Conservation (phyloP, 2,888 invertebrate species). For the Boloria euphrosyne region DNA sequence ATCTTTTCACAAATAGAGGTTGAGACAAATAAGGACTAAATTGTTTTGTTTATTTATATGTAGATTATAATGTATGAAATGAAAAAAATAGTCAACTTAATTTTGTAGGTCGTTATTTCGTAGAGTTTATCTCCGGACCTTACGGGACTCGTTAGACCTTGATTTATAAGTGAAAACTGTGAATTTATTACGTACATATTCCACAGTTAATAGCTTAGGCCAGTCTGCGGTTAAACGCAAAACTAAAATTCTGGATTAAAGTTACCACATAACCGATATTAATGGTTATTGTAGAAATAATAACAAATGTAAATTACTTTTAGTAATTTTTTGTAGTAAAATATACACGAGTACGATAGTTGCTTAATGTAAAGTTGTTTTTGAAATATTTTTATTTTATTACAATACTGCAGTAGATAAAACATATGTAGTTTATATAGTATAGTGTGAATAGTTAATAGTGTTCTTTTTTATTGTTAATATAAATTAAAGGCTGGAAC, state of each 20-base stretch:
- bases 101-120: conserved; percentile 45
- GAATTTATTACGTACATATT: conserved; percentile 29
- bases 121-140: conserved; percentile 65
- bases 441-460: too few species aligned
- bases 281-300: conserved; percentile 20
- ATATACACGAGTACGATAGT: too few species aligned
- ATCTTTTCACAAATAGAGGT: too few species aligned
- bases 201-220: conserved; percentile 29
- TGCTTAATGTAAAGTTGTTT: too few species aligned
- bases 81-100: neutral
- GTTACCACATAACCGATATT: conserved; percentile 16
- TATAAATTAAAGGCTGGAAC: conserved; percentile 20
- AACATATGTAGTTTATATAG: too few species aligned
- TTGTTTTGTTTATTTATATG: too few species aligned
- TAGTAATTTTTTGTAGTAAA: too few species aligned
- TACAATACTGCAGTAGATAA: too few species aligned
- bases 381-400: too few species aligned
- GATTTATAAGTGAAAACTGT: conserved; percentile 32
- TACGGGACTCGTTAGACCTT: conserved; percentile 55
- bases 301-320: too few species aligned
- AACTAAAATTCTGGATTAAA: conserved; percentile 26
- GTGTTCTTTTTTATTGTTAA: neutral
- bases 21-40: too few species aligned
- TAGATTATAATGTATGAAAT: too few species aligned
- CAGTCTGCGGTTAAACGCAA: conserved; percentile 38